These are phyloP conservation scores for Mercenaria mercenaria DNA, from an alignment of 1,140 invertebrate species.

Conservation along the genomic window DNA sequence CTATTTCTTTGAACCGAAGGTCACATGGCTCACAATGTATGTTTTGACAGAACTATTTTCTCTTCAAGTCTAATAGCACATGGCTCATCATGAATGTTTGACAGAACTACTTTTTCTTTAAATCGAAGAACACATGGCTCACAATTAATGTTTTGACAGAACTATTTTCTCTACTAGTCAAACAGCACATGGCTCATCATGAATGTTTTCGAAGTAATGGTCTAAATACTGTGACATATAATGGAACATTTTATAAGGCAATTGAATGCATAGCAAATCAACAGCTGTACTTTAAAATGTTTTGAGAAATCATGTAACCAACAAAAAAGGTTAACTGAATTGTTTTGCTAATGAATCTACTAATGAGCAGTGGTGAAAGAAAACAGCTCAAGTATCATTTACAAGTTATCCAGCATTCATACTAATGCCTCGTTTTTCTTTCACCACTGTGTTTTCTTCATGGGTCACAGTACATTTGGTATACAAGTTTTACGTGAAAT, in stretches of 20 bases:
- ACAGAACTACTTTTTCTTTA: no score
- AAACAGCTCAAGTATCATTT: background rate
- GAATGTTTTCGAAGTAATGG: no score
- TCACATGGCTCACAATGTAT: no score
- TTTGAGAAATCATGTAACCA: background rate
- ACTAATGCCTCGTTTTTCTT: background rate
- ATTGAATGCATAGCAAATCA: background rate
- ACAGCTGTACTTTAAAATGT: background rate
- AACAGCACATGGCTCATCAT: no score
- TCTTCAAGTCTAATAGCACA: no score
- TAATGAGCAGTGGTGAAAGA: background rate
- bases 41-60: no score
- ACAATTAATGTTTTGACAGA: no score
- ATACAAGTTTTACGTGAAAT: conserved; percentile 13
- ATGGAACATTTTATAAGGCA: background rate
- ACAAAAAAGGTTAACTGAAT: background rate
- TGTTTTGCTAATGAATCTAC: background rate
- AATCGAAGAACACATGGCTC: no score
- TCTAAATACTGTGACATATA: no score
- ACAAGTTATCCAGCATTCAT: background rate
- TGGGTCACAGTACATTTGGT: conserved; percentile 21
- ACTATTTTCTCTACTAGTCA: no score
- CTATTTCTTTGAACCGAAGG: no score
- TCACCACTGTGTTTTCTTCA: background rate
- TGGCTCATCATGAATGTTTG: no score